These are phyloP conservation scores for Campylomormyrus numenius DNA, from an alignment of 2,113 vertebrate genomes.

Conservation along the genomic window DNA sequence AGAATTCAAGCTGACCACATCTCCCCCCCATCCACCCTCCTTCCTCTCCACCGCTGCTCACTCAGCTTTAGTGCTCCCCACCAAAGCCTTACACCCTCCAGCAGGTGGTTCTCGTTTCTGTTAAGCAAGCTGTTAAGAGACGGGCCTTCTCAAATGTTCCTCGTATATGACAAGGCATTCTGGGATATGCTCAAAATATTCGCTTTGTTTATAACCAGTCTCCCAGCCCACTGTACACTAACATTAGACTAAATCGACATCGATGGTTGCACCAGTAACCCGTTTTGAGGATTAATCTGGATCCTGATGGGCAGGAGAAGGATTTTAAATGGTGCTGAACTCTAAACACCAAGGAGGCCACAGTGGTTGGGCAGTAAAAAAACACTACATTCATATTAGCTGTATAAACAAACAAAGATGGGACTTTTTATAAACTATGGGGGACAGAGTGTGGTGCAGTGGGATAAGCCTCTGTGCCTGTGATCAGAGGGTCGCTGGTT, in stretches of 20 bases:
- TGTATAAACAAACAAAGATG: neutral
- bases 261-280: neutral
- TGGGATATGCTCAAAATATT: neutral
- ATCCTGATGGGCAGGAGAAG: neutral
- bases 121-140: neutral
- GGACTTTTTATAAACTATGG: neutral
- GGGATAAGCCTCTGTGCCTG: too few species aligned
- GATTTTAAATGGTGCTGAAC: neutral
- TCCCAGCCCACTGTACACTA: neutral
- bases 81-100: neutral
- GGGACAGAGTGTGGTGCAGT: neutral
- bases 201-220: neutral
- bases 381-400: neutral
- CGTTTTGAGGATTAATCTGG: neutral
- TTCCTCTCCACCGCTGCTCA: neutral
- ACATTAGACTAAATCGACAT: neutral
- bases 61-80: neutral
- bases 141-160: neutral
- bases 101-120: neutral
- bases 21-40: neutral
- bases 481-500: too few species aligned
- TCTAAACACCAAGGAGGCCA: neutral
- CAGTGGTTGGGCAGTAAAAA: neutral
- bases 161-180: neutral
- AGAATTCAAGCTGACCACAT: neutral